These are phyloP conservation scores for Vesta saturnalis DNA, from an alignment of 2,888 invertebrate species.

Conservation along the genomic window DNA sequence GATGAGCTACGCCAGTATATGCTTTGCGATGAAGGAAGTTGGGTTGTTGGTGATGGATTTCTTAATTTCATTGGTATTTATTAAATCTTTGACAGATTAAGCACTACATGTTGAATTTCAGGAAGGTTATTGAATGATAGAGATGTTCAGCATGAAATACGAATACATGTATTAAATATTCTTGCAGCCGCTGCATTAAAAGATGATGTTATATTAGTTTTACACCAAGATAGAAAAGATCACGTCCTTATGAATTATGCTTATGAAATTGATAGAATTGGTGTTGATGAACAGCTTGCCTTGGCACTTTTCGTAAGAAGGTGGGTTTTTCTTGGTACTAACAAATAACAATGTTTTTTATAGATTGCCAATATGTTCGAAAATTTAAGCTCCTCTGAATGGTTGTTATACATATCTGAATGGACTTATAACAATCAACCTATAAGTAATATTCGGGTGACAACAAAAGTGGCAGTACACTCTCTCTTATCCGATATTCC, in stretches of 20 bases:
- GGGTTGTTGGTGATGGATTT: conserved; percentile 92
- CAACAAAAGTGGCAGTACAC: conserved; percentile 92
- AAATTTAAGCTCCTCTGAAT: conserved; percentile 88
- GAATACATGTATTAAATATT: conserved; percentile 75
- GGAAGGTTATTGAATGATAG: conserved; percentile 73
- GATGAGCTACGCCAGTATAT: conserved; percentile 89
- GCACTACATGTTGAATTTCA: conserved; percentile 44
- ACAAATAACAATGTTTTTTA: not conserved
- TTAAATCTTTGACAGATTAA: not conserved
- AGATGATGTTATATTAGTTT: conserved; percentile 87
- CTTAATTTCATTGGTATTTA: conserved; percentile 78
- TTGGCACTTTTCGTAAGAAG: conserved; percentile 80
- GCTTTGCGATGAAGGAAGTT: conserved; percentile 89
- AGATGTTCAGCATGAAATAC: conserved; percentile 67
- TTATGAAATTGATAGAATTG: conserved; percentile 78
- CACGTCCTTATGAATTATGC: conserved; percentile 91
- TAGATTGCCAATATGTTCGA: conserved; percentile 92
- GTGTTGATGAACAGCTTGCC: conserved; percentile 79
- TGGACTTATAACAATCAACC: conserved; percentile 82
- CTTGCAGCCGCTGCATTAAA: conserved; percentile 82
- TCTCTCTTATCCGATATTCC: conserved; percentile 77
- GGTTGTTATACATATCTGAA: conserved; percentile 93
- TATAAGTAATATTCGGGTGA: conserved; percentile 88
- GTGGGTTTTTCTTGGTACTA: not conserved
- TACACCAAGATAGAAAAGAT: conserved; percentile 90